Conservation (phyloP, 1,140 invertebrate genomes). For the Drosophila lacertosa region DNA sequence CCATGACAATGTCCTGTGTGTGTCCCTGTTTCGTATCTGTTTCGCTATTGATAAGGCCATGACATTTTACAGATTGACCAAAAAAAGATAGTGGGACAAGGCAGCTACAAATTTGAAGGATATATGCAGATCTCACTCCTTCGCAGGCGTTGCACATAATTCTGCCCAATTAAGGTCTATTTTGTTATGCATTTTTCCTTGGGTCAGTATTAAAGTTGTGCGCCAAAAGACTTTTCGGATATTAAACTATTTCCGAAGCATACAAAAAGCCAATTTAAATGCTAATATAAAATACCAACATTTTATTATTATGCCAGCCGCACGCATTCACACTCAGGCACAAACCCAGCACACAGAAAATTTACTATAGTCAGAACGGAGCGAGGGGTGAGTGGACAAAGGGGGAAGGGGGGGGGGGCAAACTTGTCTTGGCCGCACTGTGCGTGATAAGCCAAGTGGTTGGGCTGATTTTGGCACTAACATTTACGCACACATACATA, state of each 20-base stretch:
- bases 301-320: conserved; percentile 82
- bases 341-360: conserved; percentile 2
- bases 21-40: conserved; percentile 4
- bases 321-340: conserved; percentile 53
- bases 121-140: conserved; percentile 30
- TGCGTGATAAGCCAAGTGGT: conserved; percentile 77
- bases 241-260: conserved; percentile 82
- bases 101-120: conserved; percentile 14
- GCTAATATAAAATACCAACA: conserved; percentile 84
- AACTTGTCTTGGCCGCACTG: conserved; percentile 62
- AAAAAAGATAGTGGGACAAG: conserved; percentile 6
- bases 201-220: conserved; percentile 61
- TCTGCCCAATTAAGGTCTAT: conserved; percentile 63
- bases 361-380: not conserved
- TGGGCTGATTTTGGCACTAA: conserved; percentile 65
- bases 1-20: conserved; percentile 60
- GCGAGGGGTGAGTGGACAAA: conserved; percentile 1
- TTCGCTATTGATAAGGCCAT: conserved; percentile 47
- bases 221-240: conserved; percentile 62
- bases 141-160: conserved; percentile 44
- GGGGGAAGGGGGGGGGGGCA: conserved; percentile 11
- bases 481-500: not conserved
- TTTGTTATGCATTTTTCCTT: conserved; percentile 68
- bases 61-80: conserved; percentile 60
- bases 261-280: conserved; percentile 83